Conservation (phyloP, 2,113 vertebrate genomes). For the Rhynchomys soricoides region DNA sequence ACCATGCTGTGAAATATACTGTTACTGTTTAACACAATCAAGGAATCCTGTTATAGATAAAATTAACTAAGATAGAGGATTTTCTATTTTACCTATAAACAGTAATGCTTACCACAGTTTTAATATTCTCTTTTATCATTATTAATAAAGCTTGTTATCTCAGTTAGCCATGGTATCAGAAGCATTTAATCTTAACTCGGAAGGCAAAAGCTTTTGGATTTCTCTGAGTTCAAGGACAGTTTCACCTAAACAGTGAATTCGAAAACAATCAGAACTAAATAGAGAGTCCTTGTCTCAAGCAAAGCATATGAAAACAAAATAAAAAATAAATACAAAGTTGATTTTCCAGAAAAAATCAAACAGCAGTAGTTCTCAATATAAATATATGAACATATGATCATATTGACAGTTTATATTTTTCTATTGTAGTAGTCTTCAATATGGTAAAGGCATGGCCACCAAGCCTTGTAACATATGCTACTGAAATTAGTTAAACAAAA, state of each 20-base stretch:
- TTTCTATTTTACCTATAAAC: not conserved
- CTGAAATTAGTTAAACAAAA: no score
- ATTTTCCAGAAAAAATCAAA: not conserved
- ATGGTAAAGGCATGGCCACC: accelerated
- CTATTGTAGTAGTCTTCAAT: not conserved
- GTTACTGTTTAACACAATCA: not conserved
- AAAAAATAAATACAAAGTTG: not conserved
- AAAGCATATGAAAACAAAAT: not conserved
- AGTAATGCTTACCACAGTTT: not conserved
- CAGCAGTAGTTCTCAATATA: not conserved
- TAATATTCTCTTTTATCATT: not conserved
- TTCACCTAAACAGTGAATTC: not conserved
- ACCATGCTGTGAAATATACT: not conserved
- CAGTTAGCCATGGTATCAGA: not conserved
- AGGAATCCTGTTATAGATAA: not conserved
- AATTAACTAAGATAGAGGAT: not conserved
- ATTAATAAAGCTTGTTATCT: not conserved
- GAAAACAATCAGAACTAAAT: not conserved
- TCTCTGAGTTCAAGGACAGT: not conserved
- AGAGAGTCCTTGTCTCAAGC: not conserved
- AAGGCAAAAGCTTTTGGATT: not conserved
- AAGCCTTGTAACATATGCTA: not conserved
- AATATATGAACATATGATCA: not conserved
- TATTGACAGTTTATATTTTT: not conserved
- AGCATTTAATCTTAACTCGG: not conserved